These are phyloP conservation scores for Cephus rjabovi DNA, from an alignment of 2,888 invertebrate genomes.

Conservation along the genomic window DNA sequence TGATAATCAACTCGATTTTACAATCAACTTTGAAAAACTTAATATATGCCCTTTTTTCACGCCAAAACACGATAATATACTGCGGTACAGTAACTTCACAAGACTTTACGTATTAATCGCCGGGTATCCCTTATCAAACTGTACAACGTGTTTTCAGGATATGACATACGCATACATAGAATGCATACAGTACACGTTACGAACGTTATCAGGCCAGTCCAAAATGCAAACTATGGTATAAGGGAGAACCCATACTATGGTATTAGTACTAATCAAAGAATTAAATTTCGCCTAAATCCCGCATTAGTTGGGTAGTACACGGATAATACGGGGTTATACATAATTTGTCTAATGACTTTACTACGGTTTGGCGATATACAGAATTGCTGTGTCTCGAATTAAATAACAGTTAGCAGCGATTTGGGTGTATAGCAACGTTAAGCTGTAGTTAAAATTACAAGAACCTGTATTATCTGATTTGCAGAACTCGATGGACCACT, in stretches of 20 bases:
- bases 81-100: background rate
- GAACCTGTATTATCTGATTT: background rate
- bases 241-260: background rate
- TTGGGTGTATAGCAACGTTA: background rate
- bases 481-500: background rate
- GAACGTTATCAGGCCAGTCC: background rate
- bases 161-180: conserved; percentile 1
- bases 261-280: conserved; percentile 11
- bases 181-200: background rate
- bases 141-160: conserved; percentile 23
- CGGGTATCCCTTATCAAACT: conserved; percentile 25
- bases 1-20: background rate
- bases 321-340: conserved; percentile 41
- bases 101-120: background rate
- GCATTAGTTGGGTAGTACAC: conserved; percentile 29
- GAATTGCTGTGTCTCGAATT: background rate
- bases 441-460: background rate
- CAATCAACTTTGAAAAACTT: background rate
- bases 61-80: background rate
- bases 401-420: background rate
- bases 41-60: background rate
- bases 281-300: conserved; percentile 33
- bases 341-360: conserved; percentile 49
- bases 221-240: background rate
- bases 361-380: background rate